A percentile compares a stretch with the other conserved stretches of the same genome.
Conservation (phyloP, 2,888 invertebrate genomes). For the Lithophane leautieri region DNA sequence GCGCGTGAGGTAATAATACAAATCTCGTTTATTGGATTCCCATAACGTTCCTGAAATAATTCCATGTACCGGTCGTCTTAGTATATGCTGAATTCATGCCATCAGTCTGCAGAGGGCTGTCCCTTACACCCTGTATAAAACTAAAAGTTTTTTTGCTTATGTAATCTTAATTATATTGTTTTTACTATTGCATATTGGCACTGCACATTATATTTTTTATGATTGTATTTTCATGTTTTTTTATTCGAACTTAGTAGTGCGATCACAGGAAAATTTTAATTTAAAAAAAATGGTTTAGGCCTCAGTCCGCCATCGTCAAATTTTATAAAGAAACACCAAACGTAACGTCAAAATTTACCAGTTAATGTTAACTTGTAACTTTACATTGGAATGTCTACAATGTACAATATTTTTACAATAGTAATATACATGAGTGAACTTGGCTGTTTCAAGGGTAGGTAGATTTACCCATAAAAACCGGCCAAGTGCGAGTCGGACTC, state of each 20-base stretch:
- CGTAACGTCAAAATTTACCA: not conserved
- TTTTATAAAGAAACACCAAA: not conserved
- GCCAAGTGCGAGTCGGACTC: no score
- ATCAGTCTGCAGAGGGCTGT: no score
- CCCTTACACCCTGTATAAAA: no score
- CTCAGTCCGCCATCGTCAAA: not conserved
- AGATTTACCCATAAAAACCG: not conserved
- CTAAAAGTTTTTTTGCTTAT: not conserved
- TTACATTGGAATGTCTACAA: constrained; percentile 45
- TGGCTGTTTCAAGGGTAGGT: not conserved
- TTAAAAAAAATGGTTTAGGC: not conserved
- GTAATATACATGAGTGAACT: constrained; percentile 1
- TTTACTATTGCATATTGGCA: constrained; percentile 31
- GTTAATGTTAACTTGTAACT: constrained; percentile 1
- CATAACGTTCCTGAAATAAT: no score
- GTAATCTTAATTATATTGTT: constrained; percentile 8
- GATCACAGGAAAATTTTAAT: constrained; percentile 1
- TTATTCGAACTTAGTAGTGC: not conserved
- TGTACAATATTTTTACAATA: constrained; percentile 34
- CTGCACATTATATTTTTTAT: constrained; percentile 13
- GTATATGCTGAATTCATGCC: no score
- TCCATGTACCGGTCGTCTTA: no score
- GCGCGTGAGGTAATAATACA: no score
- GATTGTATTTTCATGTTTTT: constrained; percentile 5
- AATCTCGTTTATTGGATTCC: no score